Base-by-base conservation (phyloP, 2,888 invertebrate genomes). In the Luffia ferchaultella region DNA sequence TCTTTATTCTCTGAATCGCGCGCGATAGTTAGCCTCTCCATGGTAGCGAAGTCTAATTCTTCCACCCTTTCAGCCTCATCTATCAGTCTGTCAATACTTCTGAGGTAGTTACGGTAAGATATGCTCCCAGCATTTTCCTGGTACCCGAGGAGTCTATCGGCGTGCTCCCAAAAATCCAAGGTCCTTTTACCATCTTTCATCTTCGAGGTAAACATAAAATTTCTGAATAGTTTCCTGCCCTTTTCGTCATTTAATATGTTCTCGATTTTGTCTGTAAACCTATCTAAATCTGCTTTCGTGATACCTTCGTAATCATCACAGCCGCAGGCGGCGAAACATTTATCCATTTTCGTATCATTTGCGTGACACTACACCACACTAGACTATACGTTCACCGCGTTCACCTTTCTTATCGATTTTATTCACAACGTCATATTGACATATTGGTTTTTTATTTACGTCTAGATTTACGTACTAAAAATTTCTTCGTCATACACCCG, bases 251-350 rank as follows among this genome's bases (percentile, higher is more conserved):
- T 76, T 44, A 85, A 68, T 42, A 85, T 74, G 62, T 85, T 84
- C 63, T 85, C 83, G 56, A 85, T 79, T 64, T 70, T 79, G 58
- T 85, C 85, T 50, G 84, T 83, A 56, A 71, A 85, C 42, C 83
- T 75, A 59, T 85, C 85, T 57, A 84, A 74, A 60, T 85, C 85
- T 5, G 79, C 69, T 62, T 73, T 78, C 44, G 78, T 78, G 52
- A 83, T 64, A 49, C 75, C 73, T 63, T 77, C 77, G 47, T 67
- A 65, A 56, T 75, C 73, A 56, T 77, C 76, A 63, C 80, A 83
- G 60, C 80, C 75, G 65, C 82, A 85, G 48, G 74, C 75, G 55
- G 66, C 70, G 57, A 83, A 80, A 73, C 85, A 84, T 61, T 77
- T 73, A 64, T 78, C 82, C 84, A 83, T 83, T 43, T 43, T 20